These are phyloP conservation scores for Metridium senile DNA, from an alignment of 92 coral and sea anemone species.

Conservation along the genomic window DNA sequence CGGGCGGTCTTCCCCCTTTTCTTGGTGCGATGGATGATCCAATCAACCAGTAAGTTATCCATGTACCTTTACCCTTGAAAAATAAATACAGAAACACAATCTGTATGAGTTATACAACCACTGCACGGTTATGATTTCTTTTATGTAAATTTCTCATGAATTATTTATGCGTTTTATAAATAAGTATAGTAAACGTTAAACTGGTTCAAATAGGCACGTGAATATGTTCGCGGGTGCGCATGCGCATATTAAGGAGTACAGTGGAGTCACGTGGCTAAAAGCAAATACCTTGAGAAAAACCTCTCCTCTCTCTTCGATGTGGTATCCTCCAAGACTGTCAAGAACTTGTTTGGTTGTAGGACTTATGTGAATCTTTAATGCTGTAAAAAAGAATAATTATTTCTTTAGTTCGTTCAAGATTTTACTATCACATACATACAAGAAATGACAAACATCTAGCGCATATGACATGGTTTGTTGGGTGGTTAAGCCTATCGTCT, in stretches of 20 bases:
- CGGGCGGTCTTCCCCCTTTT: constrained; percentile 25
- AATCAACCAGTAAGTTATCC: constrained; percentile 83
- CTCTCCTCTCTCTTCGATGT: constrained; percentile 70
- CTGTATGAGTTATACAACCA: no score
- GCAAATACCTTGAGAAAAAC: constrained; percentile 70
- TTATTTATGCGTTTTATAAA: no score
- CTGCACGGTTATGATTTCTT: no score
- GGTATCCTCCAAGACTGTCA: constrained; percentile 77
- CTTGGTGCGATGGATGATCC: constrained; percentile 56
- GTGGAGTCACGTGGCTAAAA: no score
- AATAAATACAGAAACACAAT: not conserved
- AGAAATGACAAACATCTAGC: no score
- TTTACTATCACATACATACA: no score
- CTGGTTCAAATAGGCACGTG: no score
- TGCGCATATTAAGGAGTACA: no score
- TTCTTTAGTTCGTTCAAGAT: not conserved
- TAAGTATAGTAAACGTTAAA: no score
- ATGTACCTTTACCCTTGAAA: constrained; percentile 82
- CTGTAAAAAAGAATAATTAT: constrained; percentile 44
- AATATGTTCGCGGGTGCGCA: no score
- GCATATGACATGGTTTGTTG: no score
- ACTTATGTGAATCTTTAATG: constrained; percentile 83
- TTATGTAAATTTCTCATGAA: not conserved
- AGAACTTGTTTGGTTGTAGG: constrained; percentile 58
- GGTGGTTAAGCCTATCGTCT: no score